Evolutionary conservation across 2,113 vertebrate genomes (phyloP).

Genomic region (Poeciliopsis retropinna): DNA sequence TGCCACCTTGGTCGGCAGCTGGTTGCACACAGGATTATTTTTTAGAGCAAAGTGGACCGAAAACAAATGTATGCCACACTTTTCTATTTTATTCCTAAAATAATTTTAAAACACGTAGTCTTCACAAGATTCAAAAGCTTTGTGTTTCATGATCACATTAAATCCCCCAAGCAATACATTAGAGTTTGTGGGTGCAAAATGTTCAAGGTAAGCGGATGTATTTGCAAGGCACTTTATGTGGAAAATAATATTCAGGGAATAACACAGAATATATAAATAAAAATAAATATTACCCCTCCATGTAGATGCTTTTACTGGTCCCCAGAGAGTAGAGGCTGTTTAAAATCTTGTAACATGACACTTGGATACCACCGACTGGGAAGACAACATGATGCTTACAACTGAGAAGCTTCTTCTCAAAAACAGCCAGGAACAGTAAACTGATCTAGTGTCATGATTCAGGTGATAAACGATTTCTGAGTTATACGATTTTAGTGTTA

Average conservation of each 20-base stretch:
- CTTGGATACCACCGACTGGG: conserved; percentile 89
- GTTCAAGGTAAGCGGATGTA: neutral
- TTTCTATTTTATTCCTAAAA: neutral
- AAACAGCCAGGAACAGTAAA: conserved; percentile 3
- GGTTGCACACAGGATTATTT: neutral
- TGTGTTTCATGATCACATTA: neutral
- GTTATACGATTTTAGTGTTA: conserved; percentile 28
- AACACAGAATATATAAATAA: neutral
- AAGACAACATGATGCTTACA: conserved; percentile 40
- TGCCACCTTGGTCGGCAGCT: neutral
- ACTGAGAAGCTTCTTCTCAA: conserved; percentile 1
- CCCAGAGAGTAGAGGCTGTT: conserved; percentile 90
- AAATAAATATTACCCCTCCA: conserved; percentile 85
- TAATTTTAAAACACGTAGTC: neutral
- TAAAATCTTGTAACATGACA: conserved; percentile 92
- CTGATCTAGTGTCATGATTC: conserved; percentile 26
- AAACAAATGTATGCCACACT: neutral
- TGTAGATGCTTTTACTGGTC: conserved; percentile 87
- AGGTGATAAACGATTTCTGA: conserved; percentile 28
- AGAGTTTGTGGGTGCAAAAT: neutral
- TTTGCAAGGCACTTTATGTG: no score
- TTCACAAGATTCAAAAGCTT: neutral
- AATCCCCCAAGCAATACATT: neutral
- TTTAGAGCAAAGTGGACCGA: neutral
- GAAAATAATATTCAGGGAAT: neutral